Evolutionary conservation across 2,113 vertebrate genomes (phyloP).

Genomic region (Ascaphus truei): DNA sequence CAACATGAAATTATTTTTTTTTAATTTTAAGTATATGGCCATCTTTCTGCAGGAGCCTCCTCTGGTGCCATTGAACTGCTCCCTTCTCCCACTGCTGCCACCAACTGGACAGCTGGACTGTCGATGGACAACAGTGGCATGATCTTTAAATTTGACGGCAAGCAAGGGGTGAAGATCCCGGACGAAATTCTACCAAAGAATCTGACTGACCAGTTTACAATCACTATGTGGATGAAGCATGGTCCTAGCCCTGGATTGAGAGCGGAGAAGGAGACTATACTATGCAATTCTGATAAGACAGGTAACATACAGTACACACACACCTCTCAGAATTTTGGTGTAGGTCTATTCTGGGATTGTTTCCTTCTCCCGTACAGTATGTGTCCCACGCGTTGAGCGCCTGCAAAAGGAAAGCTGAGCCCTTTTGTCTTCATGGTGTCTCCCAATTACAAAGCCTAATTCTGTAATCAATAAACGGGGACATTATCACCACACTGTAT

Average conservation of each 20-base stretch:
- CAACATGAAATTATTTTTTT: no score
- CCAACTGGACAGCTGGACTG: slow-evolving; percentile 88
- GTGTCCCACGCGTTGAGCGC: no score
- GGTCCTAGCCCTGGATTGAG: slow-evolving; percentile 88
- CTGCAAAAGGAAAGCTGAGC: no score
- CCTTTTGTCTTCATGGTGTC: no score
- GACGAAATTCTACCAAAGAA: slow-evolving; percentile 91
- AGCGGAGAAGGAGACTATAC: slow-evolving; percentile 93
- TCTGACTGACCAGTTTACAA: slow-evolving; percentile 93
- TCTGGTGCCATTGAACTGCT: slow-evolving; percentile 92
- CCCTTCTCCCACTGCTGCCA: slow-evolving; percentile 74
- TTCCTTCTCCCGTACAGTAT: no score
- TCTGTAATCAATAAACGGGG: no score
- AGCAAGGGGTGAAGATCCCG: slow-evolving; percentile 90
- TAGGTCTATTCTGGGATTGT: no score
- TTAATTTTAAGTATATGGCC: neutral
- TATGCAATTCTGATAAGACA: slow-evolving; percentile 96
- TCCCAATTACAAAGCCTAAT: no score
- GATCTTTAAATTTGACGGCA: slow-evolving; percentile 91
- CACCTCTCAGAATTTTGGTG: no score
- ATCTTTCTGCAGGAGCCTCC: slow-evolving; percentile 73
- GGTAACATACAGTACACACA: no score
- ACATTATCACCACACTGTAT: no score
- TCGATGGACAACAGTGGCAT: slow-evolving; percentile 82
- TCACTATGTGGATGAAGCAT: slow-evolving; percentile 95